Evolutionary conservation across 2,888 invertebrate species (phyloP).

Genomic region (Folsomia manolachei): DNA sequence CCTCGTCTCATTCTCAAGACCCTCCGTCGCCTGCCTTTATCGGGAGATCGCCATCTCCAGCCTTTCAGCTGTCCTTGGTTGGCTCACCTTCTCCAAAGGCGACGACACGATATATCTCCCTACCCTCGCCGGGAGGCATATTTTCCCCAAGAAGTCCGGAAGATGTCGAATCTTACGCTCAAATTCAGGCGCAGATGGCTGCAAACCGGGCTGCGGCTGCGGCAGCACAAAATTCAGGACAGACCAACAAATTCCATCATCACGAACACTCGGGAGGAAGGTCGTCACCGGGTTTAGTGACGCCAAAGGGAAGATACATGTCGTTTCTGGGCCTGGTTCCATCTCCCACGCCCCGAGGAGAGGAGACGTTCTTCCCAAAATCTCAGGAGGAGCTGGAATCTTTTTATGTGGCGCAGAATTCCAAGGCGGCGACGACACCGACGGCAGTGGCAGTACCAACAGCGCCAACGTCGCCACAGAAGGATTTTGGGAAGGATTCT

Average conservation of each 20-base stretch:
- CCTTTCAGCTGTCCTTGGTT: neutral
- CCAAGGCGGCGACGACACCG: too few species aligned
- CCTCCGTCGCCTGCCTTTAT: neutral
- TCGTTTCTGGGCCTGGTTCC: neutral
- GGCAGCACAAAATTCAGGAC: too few species aligned
- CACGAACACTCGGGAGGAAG: neutral
- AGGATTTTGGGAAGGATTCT: neutral
- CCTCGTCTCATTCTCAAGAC: neutral
- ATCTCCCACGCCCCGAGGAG: neutral
- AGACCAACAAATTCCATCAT: too few species aligned
- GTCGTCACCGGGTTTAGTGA: neutral
- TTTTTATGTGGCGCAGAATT: too few species aligned
- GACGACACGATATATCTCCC: neutral
- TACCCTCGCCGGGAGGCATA: constrained; percentile 8
- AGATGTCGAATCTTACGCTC: constrained; percentile 7
- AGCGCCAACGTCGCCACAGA: neutral
- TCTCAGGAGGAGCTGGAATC: too few species aligned
- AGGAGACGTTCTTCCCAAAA: too few species aligned
- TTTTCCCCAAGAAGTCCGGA: constrained; percentile 5
- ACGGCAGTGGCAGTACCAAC: too few species aligned
- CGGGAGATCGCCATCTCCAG: too few species aligned
- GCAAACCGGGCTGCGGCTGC: neutral
- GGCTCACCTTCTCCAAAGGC: neutral
- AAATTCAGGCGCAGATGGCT: too few species aligned
- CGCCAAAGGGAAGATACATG: neutral